These are phyloP conservation scores for Zaprionus gabonicus DNA, from an alignment of 1,140 invertebrate genomes.

Conservation along the genomic window DNA sequence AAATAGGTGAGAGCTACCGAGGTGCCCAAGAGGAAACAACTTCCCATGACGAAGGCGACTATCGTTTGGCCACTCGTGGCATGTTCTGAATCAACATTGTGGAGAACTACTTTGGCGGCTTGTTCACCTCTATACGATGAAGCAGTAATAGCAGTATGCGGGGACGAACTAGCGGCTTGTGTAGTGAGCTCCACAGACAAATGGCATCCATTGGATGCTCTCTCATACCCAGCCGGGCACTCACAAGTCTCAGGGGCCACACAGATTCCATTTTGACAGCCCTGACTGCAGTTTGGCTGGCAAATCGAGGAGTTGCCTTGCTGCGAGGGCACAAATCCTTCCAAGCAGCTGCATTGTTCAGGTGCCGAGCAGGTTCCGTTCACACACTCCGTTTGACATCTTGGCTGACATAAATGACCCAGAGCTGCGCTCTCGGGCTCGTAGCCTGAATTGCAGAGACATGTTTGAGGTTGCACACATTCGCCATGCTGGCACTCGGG, in stretches of 20 bases:
- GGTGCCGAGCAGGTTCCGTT: constrained; percentile 84
- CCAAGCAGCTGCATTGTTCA: constrained; percentile 86
- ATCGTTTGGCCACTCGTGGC: neutral
- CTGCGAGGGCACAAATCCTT: constrained; percentile 85
- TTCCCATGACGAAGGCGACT: neutral
- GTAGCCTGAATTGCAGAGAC: constrained; percentile 86
- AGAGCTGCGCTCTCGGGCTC: constrained; percentile 59
- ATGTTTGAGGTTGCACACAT: constrained; percentile 71
- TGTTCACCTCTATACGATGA: neutral
- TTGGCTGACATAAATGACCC: constrained; percentile 71
- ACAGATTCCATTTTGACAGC: constrained; percentile 86
- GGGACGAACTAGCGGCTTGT: neutral
- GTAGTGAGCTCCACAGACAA: neutral
- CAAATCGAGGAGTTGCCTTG: constrained; percentile 76
- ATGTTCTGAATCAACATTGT: neutral
- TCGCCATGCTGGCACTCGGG: constrained; percentile 68
- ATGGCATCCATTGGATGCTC: constrained; percentile 15
- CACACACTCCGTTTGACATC: constrained; percentile 41
- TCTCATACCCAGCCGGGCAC: constrained; percentile 65
- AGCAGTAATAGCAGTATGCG: neutral
- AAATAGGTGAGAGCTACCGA: neutral
- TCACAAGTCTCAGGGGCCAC: constrained; percentile 85
- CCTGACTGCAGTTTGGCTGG: constrained; percentile 85
- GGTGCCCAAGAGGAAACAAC: neutral
- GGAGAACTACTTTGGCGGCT: neutral